These are phyloP conservation scores for Acropternis orthonyx DNA, from an alignment of 2,797 vertebrate species.

Conservation along the genomic window DNA sequence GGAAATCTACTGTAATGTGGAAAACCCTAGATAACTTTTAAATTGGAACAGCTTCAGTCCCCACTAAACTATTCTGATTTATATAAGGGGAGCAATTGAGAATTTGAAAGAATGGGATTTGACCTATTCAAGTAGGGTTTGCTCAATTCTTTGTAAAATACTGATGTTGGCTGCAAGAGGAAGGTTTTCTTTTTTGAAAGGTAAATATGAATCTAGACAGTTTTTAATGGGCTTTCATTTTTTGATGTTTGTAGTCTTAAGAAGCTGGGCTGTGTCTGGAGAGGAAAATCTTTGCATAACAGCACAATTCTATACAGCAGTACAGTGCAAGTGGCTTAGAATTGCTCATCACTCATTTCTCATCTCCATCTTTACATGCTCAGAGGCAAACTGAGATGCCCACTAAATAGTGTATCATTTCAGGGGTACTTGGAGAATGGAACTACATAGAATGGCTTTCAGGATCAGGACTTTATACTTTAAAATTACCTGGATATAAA, in stretches of 20 bases:
- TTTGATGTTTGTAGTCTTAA: neutral
- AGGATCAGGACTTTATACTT: neutral
- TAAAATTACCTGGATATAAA: neutral
- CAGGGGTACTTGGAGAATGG: neutral
- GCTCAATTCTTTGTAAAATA: neutral
- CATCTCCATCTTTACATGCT: neutral
- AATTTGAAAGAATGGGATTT: neutral
- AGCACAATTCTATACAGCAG: neutral
- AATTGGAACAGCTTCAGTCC: neutral
- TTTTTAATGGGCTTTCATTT: neutral
- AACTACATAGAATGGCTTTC: neutral
- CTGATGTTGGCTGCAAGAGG: neutral
- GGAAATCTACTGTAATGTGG: neutral
- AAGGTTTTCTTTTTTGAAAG: neutral
- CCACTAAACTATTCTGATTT: neutral
- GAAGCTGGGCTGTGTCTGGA: neutral
- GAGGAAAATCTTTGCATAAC: rapidly evolving
- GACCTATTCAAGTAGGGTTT: neutral
- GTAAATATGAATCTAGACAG: neutral
- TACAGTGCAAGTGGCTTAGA: neutral
- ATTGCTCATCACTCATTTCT: neutral
- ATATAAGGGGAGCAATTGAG: neutral
- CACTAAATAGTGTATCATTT: neutral
- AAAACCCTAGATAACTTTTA: neutral
- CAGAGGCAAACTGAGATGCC: neutral